Percentiles rank a stretch among this genome's conserved stretches.
Evolutionary conservation across 2,888 invertebrate species (phyloP).

Genomic region (Sphecodes monilicornis): DNA sequence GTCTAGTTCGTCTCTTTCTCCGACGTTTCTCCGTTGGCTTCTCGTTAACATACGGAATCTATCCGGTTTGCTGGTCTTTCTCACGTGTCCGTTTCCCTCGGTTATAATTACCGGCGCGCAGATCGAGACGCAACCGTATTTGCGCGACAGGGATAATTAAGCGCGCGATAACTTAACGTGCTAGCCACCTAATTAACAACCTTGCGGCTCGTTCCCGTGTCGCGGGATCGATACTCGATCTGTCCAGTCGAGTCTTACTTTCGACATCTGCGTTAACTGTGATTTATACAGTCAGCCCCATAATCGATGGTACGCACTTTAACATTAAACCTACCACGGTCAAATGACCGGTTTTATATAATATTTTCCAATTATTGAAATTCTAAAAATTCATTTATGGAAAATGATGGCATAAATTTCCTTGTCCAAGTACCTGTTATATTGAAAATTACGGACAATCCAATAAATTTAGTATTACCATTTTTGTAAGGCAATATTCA

Average conservation of each 20-base stretch:
- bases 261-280: not conserved
- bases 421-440: no score
- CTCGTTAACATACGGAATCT: conserved; percentile 17
- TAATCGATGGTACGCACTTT: not conserved
- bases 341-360: no score
- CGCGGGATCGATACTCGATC: conserved; percentile 18
- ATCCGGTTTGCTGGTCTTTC: conserved; percentile 7
- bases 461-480: no score
- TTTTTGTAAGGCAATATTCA: no score
- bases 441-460: no score
- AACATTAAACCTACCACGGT: no score
- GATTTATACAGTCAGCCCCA: not conserved
- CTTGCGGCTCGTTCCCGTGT: not conserved
- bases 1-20: not conserved
- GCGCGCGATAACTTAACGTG: conserved; percentile 20
- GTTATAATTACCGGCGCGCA: not conserved
- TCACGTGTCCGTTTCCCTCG: not conserved
- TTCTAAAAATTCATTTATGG: no score
- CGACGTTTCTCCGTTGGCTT: not conserved
- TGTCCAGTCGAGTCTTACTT: not conserved
- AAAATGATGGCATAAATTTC: no score
- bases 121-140: conserved; percentile 2
- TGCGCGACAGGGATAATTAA: conserved; percentile 20
- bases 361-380: no score
- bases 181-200: conserved; percentile 12